Conservation (phyloP, 2,113 vertebrate genomes). For the Callionymus lyra region DNA sequence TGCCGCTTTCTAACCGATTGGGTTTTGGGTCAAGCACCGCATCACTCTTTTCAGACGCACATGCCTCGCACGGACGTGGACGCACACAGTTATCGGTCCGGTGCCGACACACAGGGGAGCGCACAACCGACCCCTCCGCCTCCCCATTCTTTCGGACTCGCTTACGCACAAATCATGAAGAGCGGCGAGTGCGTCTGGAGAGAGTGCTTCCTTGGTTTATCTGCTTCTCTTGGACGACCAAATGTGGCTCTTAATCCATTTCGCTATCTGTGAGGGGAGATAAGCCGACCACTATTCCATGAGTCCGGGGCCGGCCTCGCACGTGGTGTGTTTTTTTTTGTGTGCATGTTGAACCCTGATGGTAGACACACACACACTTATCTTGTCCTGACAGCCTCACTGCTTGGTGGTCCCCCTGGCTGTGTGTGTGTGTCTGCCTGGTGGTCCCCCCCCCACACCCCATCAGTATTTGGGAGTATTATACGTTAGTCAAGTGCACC, state of each 20-base stretch:
- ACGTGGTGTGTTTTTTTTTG: slow-evolving; percentile 6
- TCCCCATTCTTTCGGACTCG: slow-evolving; percentile 3
- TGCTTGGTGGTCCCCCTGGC: slow-evolving; percentile 60
- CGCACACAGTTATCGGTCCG: slow-evolving; percentile 5
- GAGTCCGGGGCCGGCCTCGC: slow-evolving; percentile 40
- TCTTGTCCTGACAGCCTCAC: slow-evolving; percentile 65
- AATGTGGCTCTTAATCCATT: slow-evolving; percentile 67
- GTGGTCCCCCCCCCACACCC: too few species aligned
- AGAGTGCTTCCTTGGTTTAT: slow-evolving; percentile 61
- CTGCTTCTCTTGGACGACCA: slow-evolving; percentile 63
- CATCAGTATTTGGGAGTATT: slow-evolving; percentile 58
- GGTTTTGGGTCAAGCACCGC: slow-evolving; percentile 59
- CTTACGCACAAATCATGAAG: slow-evolving; percentile 44
- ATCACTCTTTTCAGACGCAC: slow-evolving; percentile 53
- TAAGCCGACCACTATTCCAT: slow-evolving; percentile 61
- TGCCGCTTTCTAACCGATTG: slow-evolving; percentile 50
- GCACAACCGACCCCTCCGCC: slow-evolving; percentile 5
- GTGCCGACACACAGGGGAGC: slow-evolving; percentile 8
- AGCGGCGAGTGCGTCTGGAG: slow-evolving; percentile 58
- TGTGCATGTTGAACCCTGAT: slow-evolving; percentile 26
- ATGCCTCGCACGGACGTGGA: slow-evolving; percentile 11
- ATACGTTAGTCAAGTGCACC: slow-evolving; percentile 66
- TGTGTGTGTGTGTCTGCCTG: slow-evolving; percentile 41
- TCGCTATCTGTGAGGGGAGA: slow-evolving; percentile 64
- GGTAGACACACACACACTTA: slow-evolving; percentile 54